These are phyloP conservation scores for Tetropium fuscum DNA, from an alignment of 2,888 invertebrate genomes.

Conservation along the genomic window DNA sequence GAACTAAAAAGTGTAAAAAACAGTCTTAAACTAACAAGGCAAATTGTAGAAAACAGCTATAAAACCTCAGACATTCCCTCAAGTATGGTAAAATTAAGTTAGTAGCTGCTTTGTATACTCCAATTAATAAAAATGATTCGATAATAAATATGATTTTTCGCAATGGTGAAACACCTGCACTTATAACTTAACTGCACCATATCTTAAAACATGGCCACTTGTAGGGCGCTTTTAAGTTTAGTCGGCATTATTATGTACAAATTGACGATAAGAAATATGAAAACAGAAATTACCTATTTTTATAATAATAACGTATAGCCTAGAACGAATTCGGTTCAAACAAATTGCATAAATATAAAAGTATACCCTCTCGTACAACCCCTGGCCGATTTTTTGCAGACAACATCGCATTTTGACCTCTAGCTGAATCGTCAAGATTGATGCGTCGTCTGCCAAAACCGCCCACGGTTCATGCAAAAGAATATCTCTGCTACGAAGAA, in stretches of 20 bases:
- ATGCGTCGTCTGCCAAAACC: too few relatives aligned
- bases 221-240: constrained; percentile 8
- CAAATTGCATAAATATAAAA: too few relatives aligned
- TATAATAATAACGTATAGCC: constrained; percentile 11
- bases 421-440: too few relatives aligned
- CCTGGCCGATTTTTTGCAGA: too few relatives aligned
- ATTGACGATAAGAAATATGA: constrained; percentile 31
- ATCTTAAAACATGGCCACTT: constrained; percentile 2
- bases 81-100: constrained; percentile 3
- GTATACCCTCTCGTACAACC: too few relatives aligned
- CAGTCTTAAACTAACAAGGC: too few relatives aligned
- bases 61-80: constrained; percentile 13
- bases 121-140: background rate
- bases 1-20: too few relatives aligned
- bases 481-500: too few relatives aligned
- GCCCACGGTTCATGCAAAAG: too few relatives aligned
- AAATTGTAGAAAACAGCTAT: too few relatives aligned
- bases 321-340: background rate
- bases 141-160: background rate
- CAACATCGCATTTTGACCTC: too few relatives aligned
- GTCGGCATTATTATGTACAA: constrained; percentile 26
- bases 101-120: background rate
- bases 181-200: constrained; percentile 15
- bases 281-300: constrained; percentile 22
- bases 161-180: background rate